Evolutionary conservation across 1,140 invertebrate species (phyloP).

Genomic region (Argopecten irradians): DNA sequence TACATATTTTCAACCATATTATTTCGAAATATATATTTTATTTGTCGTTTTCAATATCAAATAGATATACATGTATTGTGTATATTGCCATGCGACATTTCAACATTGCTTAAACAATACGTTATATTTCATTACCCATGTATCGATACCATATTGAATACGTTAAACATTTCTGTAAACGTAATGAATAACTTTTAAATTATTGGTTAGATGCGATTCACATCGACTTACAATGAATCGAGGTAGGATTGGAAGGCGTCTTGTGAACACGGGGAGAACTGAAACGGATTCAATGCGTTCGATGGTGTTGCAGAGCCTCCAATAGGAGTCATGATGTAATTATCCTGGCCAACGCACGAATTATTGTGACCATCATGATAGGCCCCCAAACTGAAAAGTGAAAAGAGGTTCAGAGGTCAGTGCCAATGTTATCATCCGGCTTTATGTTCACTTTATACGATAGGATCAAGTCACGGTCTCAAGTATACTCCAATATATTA

Average conservation of each 20-base stretch:
- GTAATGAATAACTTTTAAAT: too few species aligned
- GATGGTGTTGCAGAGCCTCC: background rate
- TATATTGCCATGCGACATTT: too few species aligned
- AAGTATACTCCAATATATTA: background rate
- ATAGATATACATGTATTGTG: too few species aligned
- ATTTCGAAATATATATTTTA: too few species aligned
- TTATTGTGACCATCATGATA: background rate
- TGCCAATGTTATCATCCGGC: background rate
- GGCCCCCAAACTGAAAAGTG: background rate
- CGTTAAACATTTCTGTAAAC: too few species aligned
- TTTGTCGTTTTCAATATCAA: too few species aligned
- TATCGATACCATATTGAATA: too few species aligned
- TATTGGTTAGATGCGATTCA: too few species aligned
- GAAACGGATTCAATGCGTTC: background rate
- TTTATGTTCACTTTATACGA: background rate
- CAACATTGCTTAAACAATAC: too few species aligned
- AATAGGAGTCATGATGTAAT: background rate
- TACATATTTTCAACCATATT: too few species aligned
- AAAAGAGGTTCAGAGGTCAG: background rate
- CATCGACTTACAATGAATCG: constrained; percentile 37
- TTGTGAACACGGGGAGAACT: background rate
- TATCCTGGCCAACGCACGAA: background rate
- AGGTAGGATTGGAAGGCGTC: constrained; percentile 40
- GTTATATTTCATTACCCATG: too few species aligned
- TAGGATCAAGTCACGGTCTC: background rate